phyloP scores from a whole-genome alignment of 2,888 invertebrate species.

The Drosophila neotestacea region DNA sequence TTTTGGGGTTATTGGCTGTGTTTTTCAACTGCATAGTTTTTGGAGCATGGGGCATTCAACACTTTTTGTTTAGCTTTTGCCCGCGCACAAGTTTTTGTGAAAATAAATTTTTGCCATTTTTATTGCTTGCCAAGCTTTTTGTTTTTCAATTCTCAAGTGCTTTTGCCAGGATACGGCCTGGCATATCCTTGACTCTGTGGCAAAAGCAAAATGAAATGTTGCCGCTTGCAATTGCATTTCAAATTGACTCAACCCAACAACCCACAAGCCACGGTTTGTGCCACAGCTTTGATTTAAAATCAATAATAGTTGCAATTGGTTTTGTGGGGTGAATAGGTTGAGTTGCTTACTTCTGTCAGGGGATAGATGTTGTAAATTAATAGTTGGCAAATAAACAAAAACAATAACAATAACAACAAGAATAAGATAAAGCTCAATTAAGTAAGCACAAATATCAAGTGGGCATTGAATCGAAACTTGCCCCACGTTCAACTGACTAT shows the following conservation, averaged over 20 bases:
- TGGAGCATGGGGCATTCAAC: conserved; percentile 49
- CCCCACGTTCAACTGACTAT: conserved; percentile 1
- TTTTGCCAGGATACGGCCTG: conserved; percentile 47
- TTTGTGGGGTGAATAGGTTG: not conserved
- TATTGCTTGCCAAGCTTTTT: conserved; percentile 73
- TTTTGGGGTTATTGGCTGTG: conserved; percentile 33
- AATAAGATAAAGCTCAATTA: conserved; percentile 17
- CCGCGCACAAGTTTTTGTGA: conserved; percentile 43
- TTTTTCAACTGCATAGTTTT: conserved; percentile 28
- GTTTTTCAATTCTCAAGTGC: conserved; percentile 73
- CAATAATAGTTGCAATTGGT: conserved; percentile 22
- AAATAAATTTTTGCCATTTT: conserved; percentile 52
- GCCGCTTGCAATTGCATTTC: conserved; percentile 63
- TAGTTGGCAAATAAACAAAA: conserved; percentile 24
- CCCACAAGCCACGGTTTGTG: not conserved
- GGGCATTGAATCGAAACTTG: conserved; percentile 21
- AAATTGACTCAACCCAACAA: conserved; percentile 20
- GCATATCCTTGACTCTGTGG: conserved; percentile 48
- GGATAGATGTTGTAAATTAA: conserved; percentile 23
- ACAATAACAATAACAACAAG: conserved; percentile 14
- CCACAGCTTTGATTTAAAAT: conserved; percentile 38
- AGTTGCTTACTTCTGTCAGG: too few relatives aligned
- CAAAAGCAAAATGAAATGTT: conserved; percentile 75
- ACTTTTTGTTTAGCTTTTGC: conserved; percentile 59
- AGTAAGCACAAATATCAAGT: conserved; percentile 38